These are phyloP conservation scores for Yponomeuta cagnagella DNA, from an alignment of 2,888 invertebrate species.

Conservation along the genomic window DNA sequence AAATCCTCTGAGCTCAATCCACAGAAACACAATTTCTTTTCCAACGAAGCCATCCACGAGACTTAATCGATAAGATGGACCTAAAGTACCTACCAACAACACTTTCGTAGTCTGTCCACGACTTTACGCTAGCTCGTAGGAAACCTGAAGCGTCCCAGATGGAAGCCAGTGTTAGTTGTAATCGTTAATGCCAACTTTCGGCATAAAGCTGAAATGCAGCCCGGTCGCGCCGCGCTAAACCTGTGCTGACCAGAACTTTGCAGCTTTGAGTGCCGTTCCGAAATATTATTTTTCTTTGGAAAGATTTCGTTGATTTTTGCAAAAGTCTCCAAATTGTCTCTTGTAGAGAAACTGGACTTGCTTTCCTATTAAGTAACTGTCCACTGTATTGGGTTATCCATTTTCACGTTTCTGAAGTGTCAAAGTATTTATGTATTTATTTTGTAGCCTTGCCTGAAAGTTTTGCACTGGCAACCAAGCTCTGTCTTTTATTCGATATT, in stretches of 20 bases:
- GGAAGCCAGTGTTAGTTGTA: conserved; percentile 29
- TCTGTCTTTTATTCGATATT: no score
- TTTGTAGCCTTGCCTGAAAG: conserved; percentile 24
- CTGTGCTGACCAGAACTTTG: conserved; percentile 8
- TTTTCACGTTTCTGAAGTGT: no score
- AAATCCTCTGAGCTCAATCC: no score
- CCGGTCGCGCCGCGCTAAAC: neutral
- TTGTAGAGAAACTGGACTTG: no score
- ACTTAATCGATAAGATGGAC: neutral
- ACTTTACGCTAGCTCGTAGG: neutral
- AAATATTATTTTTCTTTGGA: no score
- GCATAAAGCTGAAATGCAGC: conserved; percentile 11
- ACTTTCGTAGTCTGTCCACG: neutral
- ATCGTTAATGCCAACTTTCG: conserved; percentile 7
- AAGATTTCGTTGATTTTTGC: no score
- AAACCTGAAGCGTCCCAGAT: neutral
- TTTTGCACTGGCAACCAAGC: conserved; percentile 32
- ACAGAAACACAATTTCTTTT: no score
- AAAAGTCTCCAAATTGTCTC: no score
- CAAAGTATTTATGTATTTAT: no score
- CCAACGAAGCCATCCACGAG: neutral
- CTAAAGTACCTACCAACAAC: neutral
- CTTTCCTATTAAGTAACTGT: no score
- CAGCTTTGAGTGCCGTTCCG: no score
- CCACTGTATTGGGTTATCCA: no score